Evolutionary conservation across 2,888 invertebrate genomes (phyloP), one percentile per base, ranked within the genome.

Genomic region (Malthinus flaveolus): DNA sequence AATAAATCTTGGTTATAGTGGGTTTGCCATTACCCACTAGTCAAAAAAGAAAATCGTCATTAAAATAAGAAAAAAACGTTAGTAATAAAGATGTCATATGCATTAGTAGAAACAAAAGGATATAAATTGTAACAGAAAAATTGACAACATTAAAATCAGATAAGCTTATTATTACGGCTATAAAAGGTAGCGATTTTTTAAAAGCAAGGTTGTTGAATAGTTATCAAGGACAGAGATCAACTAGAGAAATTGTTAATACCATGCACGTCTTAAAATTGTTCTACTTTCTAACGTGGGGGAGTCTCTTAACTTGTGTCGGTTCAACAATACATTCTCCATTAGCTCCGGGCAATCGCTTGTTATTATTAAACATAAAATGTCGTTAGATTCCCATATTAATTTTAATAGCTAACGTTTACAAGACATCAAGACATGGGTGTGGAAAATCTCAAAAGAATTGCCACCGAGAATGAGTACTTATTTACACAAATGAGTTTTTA

Each of bases 191-290:
- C 39, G 39, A 42, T 42, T 42, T 42, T 42, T 42, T 42, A 11
- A 52, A 42, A 11, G 51, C 57, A 57, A 57, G 57, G 57, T 39
- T 57, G 57, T 39, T 52, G 51, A 59, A 59, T 51, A 54, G 60
- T 58, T 66, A 66, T 66, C 66, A 66, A 66, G 66, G 66, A 61
- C 66, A 66, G 60, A 51, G 54, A 63, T 62, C 63, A 54, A 47
- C 47, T 48, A 59, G 65, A 66, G 64, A 66, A 63, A 66, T 61
- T 60, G 39, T 23, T 42, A 47, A 47, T 32, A 32, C 33, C 37
- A 33, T 47, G 33, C 32, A 47, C 32, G 13, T 47, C 33, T 47
- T 33, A 47, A 47, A 47, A 47, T 62, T 46, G 49, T 61, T 54
- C 60, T 61, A 62, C 64, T 64, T 64, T 64, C 64, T 64, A 64